These are phyloP conservation scores for Phrynosoma blainvillii DNA, from an alignment of 2,113 vertebrate genomes.

Conservation along the genomic window DNA sequence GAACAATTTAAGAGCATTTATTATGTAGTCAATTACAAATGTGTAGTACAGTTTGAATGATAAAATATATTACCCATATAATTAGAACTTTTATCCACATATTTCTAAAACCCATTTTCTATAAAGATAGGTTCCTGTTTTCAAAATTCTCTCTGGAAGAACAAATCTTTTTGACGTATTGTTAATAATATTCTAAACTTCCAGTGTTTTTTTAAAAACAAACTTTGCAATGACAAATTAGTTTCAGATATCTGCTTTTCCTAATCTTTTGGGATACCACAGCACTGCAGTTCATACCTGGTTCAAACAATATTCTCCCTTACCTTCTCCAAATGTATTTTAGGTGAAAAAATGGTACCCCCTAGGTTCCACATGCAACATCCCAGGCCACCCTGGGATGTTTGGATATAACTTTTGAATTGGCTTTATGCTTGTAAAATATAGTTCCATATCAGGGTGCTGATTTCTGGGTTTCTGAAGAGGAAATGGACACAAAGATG, in stretches of 20 bases:
- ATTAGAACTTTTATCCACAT: neutral
- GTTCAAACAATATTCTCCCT: neutral
- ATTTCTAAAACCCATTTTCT: neutral
- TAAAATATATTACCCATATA: neutral
- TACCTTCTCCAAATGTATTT: neutral
- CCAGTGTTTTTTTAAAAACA: neutral
- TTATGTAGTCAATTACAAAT: neutral
- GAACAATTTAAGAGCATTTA: neutral
- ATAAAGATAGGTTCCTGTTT: neutral
- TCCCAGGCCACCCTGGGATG: neutral
- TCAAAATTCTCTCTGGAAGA: too few species aligned
- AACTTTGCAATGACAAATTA: neutral
- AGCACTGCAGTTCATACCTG: neutral
- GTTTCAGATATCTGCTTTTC: neutral
- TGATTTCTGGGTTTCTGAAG: neutral
- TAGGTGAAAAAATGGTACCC: neutral
- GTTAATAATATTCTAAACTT: neutral
- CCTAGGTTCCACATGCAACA: neutral
- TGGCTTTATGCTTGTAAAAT: neutral
- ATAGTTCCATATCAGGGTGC: neutral
- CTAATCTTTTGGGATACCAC: neutral
- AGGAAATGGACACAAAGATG: neutral
- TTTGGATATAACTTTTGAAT: neutral
- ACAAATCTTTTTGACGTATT: too few species aligned
- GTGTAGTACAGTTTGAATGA: neutral